A percentile compares a stretch with the other conserved stretches of the same genome.
Evolutionary conservation across 2,113 vertebrate genomes (phyloP).

Genomic region (Datnioides undecimradiatus): DNA sequence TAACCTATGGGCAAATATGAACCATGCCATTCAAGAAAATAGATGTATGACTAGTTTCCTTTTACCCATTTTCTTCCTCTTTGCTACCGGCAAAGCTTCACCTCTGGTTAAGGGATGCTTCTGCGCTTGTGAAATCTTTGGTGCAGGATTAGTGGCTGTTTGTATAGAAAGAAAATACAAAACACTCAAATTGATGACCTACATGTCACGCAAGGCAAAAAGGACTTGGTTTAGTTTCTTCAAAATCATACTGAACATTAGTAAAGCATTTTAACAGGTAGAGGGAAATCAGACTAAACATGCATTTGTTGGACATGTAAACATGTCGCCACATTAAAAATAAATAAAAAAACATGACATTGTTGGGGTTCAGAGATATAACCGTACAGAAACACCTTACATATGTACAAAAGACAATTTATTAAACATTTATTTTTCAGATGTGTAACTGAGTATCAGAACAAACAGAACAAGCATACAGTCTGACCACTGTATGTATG

Average conservation of each 20-base stretch:
- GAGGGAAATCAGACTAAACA: too few species aligned
- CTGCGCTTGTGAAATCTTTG: slow-evolving; percentile 42
- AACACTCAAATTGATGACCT: neutral
- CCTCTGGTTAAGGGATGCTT: slow-evolving; percentile 48
- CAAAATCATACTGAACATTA: too few species aligned
- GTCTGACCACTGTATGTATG: neutral
- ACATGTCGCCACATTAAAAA: too few species aligned
- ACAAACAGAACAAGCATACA: neutral
- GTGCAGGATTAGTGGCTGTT: slow-evolving; percentile 10
- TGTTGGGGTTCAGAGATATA: neutral
- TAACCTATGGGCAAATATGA: neutral
- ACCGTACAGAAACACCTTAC: neutral
- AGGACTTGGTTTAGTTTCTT: neutral
- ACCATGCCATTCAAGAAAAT: neutral
- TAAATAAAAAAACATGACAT: too few species aligned
- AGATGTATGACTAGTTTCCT: neutral
- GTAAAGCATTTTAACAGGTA: too few species aligned
- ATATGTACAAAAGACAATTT: neutral
- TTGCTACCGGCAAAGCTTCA: slow-evolving; percentile 42
- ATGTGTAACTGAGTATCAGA: neutral
- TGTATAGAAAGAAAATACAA: neutral
- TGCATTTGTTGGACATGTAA: too few species aligned
- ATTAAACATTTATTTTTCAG: neutral
- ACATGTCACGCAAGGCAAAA: too few species aligned
- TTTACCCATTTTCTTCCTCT: slow-evolving; percentile 71